Percentiles rank a stretch among this genome's conserved stretches.
phyloP scores from a whole-genome alignment of 2,888 invertebrate genomes.

The Atethmia centrago region DNA sequence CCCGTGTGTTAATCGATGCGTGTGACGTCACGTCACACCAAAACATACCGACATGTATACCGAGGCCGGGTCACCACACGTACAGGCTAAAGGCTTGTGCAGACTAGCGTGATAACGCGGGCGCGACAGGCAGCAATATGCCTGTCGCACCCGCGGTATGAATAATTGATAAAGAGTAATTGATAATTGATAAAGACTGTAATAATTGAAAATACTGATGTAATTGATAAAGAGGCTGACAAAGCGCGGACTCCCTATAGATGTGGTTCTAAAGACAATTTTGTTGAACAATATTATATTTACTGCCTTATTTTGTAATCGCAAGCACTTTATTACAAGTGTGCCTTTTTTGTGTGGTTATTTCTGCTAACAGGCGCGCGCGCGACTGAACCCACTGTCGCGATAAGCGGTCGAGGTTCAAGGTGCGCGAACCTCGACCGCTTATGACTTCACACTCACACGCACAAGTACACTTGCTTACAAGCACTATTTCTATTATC shows the following conservation, averaged over 20 bases:
- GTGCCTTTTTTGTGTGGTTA: slow-evolving; percentile 4
- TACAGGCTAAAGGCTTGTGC: background rate
- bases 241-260: background rate
- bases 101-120: no score
- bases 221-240: background rate
- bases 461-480: slow-evolving; percentile 5
- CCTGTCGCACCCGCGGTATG: no score
- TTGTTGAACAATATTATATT: background rate
- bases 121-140: no score
- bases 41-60: slow-evolving; percentile 38
- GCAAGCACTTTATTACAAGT: background rate
- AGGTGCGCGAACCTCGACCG: slow-evolving; percentile 61
- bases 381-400: background rate
- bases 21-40: slow-evolving; percentile 49
- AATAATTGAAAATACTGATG: no score
- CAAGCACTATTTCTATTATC: slow-evolving; percentile 3
- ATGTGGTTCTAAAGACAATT: background rate
- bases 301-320: background rate
- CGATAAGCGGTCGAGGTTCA: no score
- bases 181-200: no score
- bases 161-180: no score
- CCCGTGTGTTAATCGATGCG: slow-evolving; percentile 45
- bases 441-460: slow-evolving; percentile 38
- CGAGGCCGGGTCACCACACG: background rate
- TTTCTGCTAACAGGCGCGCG: slow-evolving; percentile 9